Conservation (phyloP, 2,888 invertebrate species). For the Nasonovia ribisnigri region DNA sequence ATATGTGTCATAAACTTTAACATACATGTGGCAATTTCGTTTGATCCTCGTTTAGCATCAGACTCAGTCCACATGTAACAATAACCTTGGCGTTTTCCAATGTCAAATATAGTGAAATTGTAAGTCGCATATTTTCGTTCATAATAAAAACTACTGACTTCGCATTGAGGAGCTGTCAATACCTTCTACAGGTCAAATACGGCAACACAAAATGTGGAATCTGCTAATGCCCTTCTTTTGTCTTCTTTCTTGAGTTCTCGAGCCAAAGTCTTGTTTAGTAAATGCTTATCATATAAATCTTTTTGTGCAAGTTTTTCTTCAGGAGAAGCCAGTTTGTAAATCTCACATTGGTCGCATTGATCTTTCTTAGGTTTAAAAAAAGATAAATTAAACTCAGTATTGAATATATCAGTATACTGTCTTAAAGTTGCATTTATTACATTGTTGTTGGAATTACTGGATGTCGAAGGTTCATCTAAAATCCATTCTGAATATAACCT, state of each 20-base stretch:
- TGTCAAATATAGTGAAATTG: conserved; percentile 9
- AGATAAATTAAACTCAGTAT: not conserved
- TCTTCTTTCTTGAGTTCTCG: too few species aligned
- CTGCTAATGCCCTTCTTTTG: too few species aligned
- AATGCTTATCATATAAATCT: conserved; percentile 14
- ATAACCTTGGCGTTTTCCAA: conserved; percentile 8
- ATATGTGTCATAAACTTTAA: too few species aligned
- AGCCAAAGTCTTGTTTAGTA: not conserved
- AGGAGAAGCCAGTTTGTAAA: not conserved
- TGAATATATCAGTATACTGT: conserved; percentile 24
- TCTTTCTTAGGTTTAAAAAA: conserved; percentile 27
- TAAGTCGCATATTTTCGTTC: not conserved
- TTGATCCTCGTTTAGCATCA: conserved; percentile 17
- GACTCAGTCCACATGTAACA: conserved; percentile 15
- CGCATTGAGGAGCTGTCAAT: too few species aligned
- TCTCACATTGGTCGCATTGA: not conserved
- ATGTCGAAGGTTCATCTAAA: not conserved
- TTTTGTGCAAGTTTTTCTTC: not conserved
- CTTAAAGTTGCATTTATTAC: not conserved
- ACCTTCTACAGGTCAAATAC: too few species aligned
- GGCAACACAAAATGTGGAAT: too few species aligned
- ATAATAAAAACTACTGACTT: not conserved
- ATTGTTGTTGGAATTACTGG: not conserved
- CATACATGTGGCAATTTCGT: not conserved
- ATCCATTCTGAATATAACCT: not conserved